Percentiles rank a stretch among this genome's conserved stretches.
These are phyloP conservation scores for Drosophila limbata DNA, from an alignment of 2,888 invertebrate genomes.

Conservation along the genomic window DNA sequence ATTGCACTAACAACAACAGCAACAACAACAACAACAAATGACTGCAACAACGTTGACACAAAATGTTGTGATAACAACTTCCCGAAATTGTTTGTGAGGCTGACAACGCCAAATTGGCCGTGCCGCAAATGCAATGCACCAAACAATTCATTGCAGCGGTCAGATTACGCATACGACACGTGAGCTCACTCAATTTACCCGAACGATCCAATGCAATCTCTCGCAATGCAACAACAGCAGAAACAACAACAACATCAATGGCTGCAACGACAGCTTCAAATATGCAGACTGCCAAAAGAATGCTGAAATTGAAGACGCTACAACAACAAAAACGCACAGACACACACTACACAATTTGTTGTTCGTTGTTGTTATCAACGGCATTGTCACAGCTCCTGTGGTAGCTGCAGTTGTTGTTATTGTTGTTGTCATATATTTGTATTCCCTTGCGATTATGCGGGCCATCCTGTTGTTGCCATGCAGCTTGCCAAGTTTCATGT, in stretches of 20 bases:
- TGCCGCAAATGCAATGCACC: slow-evolving; percentile 34
- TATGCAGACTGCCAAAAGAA: slow-evolving; percentile 74
- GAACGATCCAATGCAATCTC: slow-evolving; percentile 18
- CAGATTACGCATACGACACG: slow-evolving; percentile 69
- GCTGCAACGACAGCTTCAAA: slow-evolving; percentile 40
- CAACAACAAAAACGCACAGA: slow-evolving; percentile 41
- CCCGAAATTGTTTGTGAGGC: slow-evolving; percentile 59
- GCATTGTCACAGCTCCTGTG: slow-evolving; percentile 59
- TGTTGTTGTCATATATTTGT: slow-evolving; percentile 44
- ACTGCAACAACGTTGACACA: slow-evolving; percentile 37
- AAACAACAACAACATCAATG: slow-evolving; percentile 10
- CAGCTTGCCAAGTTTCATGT: slow-evolving; percentile 17
- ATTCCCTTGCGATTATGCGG: slow-evolving; percentile 39
- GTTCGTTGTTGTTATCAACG: slow-evolving; percentile 50
- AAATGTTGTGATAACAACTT: slow-evolving; percentile 72
- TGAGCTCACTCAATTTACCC: slow-evolving; percentile 30
- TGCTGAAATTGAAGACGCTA: slow-evolving; percentile 76
- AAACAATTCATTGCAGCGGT: slow-evolving; percentile 36
- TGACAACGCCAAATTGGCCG: slow-evolving; percentile 47
- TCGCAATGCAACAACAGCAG: slow-evolving; percentile 10
- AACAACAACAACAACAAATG: slow-evolving; percentile 19
- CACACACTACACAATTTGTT: slow-evolving; percentile 40
- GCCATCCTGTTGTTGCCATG: slow-evolving; percentile 11
- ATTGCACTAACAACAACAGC: slow-evolving; percentile 44
- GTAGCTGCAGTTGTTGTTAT: slow-evolving; percentile 37